A percentile compares a stretch with the other conserved stretches of the same genome.
Evolutionary conservation across 2,113 vertebrate genomes (phyloP).

Genomic region (Pipa parva): DNA sequence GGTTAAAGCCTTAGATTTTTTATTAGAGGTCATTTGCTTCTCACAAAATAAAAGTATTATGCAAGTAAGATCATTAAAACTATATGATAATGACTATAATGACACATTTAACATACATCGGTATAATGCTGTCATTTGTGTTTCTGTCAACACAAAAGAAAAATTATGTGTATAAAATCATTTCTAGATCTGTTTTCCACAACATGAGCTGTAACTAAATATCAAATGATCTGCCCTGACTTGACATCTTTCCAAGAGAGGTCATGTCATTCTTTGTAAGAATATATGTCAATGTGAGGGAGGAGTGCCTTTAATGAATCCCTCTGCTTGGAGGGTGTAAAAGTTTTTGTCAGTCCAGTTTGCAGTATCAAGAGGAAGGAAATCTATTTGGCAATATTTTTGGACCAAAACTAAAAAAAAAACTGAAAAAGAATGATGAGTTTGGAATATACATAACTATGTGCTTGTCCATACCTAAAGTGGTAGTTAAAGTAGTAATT

Average conservation of each 20-base stretch:
- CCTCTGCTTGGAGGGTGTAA: conserved; percentile 31
- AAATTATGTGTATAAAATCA: too few relatives aligned
- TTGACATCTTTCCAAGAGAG: conserved; percentile 22
- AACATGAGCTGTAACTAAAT: too few relatives aligned
- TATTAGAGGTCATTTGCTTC: too few relatives aligned
- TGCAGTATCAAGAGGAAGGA: conserved; percentile 10
- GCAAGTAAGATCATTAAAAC: too few relatives aligned
- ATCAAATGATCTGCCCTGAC: not conserved
- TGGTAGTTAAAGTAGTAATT: conserved; percentile 31
- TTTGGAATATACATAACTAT: conserved; percentile 11
- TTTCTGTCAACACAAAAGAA: too few relatives aligned
- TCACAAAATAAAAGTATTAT: too few relatives aligned
- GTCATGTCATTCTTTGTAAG: conserved; percentile 16
- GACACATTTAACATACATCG: too few relatives aligned
- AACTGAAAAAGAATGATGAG: conserved; percentile 18
- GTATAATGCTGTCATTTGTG: too few relatives aligned
- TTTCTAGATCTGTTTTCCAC: too few relatives aligned
- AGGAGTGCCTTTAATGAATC: conserved; percentile 33
- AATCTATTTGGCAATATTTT: conserved; percentile 20
- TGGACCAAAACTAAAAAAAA: conserved; percentile 22
- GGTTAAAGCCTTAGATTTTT: too few relatives aligned
- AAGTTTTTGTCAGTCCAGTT: conserved; percentile 19
- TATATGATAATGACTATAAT: too few relatives aligned
- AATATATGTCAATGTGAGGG: conserved; percentile 29
- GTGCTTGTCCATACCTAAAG: conserved; percentile 29